Base-by-base conservation (phyloP, 2,888 invertebrate genomes). In the Aleiodes alternator region DNA sequence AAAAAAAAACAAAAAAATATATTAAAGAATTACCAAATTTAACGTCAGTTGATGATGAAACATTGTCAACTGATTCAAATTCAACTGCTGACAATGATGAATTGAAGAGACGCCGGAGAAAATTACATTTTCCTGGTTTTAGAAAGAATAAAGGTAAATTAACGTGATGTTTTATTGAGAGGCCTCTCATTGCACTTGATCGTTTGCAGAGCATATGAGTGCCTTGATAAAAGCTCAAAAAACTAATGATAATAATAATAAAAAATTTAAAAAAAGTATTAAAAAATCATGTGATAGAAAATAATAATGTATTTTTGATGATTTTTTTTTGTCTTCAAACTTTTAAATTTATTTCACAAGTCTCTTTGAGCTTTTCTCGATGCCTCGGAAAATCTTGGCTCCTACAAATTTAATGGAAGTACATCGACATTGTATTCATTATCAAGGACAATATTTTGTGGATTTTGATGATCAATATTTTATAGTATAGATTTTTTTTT, bases 21-120 rank as follows among this genome's bases (percentile, higher is more conserved):
- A 69, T 84, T 5, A 85, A 75, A 73, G 89, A 89, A 51, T 76
- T 89, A 66, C 84, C 88, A 31, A 86, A 87, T 3, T 82, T 88
- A 3, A 82, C 86, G 81, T 87, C 87, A 9, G 81, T 89, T 0
- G 94, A 94, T 80, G 94, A 94, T 79, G 94, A 94, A 81, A 90
- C 92, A 14, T 90, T 91, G 76, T 94, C 94, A 1, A 94, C 94
- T 0, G 94, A 94, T 85, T 94, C 94, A 0, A 90, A 90, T 80
- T 94, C 94, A 0, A 90, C 93, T 5, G 90, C 93, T 84, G 94
- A 94, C 74, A 87, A 88, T 79, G 94, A 94, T 84, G 94, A 91
- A 80, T 84, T 90, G 16, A 90, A 93, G 73, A 92, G 93, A 51
- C 91, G 93, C 77, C 92, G 92, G 79, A 91, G 94, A 59, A 92